Conservation (phyloP, 2,888 invertebrate species). For the Strigamia maritima region DNA sequence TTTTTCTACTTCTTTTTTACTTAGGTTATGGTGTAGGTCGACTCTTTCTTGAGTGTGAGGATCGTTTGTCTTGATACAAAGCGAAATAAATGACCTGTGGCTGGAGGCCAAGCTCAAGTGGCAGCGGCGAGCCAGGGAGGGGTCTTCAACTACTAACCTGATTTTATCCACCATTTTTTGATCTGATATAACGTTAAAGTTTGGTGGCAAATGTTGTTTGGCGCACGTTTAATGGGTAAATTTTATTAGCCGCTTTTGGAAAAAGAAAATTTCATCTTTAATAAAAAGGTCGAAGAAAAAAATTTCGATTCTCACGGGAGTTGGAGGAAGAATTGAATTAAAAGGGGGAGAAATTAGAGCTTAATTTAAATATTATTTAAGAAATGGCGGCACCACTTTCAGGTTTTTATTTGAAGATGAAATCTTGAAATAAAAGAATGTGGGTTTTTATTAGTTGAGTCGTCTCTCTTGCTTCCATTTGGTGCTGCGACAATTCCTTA, state of each 20-base stretch:
- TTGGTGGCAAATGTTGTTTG: conserved; percentile 26
- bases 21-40: neutral
- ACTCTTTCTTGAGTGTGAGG: conserved; percentile 33
- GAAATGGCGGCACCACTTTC: neutral
- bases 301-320: neutral
- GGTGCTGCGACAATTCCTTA: neutral
- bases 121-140: conserved; percentile 30
- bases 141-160: conserved; percentile 32
- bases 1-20: neutral
- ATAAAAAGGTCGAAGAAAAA: neutral
- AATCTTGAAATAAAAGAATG: conserved; percentile 7
- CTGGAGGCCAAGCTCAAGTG: conserved; percentile 34
- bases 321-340: neutral
- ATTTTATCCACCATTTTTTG: conserved; percentile 26
- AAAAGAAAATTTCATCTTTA: neutral
- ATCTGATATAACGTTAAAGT: conserved; percentile 8
- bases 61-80: conserved; percentile 34
- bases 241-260: neutral
- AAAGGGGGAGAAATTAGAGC: neutral
- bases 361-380: neutral
- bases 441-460: neutral
- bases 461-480: neutral
- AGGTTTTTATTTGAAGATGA: neutral
- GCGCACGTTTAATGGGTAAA: neutral
- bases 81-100: conserved; percentile 32